These are phyloP conservation scores for Phyllostomus discolor DNA, from an alignment of 2,113 vertebrate genomes.

Conservation along the genomic window DNA sequence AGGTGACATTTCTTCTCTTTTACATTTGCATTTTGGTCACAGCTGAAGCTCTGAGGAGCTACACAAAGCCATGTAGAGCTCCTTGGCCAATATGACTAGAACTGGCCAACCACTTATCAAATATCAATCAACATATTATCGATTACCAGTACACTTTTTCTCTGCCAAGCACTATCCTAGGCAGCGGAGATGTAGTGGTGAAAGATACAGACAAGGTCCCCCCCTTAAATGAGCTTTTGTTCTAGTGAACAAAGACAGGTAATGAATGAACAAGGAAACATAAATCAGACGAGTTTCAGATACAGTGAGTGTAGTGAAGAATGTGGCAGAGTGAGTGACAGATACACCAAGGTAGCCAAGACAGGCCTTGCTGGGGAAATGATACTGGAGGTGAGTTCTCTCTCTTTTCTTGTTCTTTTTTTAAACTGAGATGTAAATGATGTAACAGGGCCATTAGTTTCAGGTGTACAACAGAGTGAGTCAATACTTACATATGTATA, in stretches of 20 bases:
- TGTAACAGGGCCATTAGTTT: background rate
- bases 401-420: background rate
- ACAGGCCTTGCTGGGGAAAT: background rate
- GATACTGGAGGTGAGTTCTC: background rate
- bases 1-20: background rate
- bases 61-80: background rate
- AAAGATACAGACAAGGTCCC: background rate
- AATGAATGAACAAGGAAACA: background rate
- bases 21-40: background rate
- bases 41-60: background rate
- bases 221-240: background rate
- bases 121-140: background rate
- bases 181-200: background rate
- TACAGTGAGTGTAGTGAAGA: fast-evolving
- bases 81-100: background rate
- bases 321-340: background rate
- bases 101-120: background rate
- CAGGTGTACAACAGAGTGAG: background rate
- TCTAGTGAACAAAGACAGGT: background rate
- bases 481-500: fast-evolving
- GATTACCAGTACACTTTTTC: background rate
- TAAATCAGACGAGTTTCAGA: background rate
- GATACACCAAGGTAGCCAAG: background rate
- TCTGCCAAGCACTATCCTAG: background rate
- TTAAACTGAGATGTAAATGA: background rate